Base-by-base conservation (phyloP, 23 tunicate species). In the Oikopleura dioica region DNA sequence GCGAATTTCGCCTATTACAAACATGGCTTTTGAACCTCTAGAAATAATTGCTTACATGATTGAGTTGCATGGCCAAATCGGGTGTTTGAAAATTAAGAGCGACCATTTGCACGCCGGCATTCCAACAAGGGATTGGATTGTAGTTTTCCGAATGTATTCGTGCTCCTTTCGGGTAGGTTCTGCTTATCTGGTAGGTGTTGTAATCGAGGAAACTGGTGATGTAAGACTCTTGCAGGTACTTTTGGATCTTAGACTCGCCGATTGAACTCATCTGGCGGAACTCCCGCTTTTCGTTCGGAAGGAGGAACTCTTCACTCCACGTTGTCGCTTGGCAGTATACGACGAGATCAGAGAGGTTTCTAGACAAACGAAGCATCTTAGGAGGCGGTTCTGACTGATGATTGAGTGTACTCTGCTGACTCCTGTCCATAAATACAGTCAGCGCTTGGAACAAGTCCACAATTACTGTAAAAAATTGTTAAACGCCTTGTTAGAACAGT, bases 61-160 rank as follows among this genome's bases (percentile, higher is more conserved):
- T 63, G 30, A 63, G 72, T 28, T 63, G 72, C 72, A 63, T 63
- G 29, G 30, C 72, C 33, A 63, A 63, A 63, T 63, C 72, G 29
- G 72, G 72, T 2, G 72, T 63, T 63, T 63, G 72, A 28, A 63
- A 63, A 63, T 63, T 63, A 12, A 63, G 72, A 23, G 72, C 72
- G 5, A 63, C 72, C 72, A 63, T 63, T 28, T 63, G 72, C 30
- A 23, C 16, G 30, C 72, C 72, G 2, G 32, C 72, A 63, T 63
- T 63, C 72, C 72, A 63, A 28, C 72, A 63, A 2, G 72, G 72
- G 33, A 63, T 28, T 28, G 72, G 72, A 63, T 63, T 63, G 33
- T 63, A 63, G 26, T 63, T 63, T 16, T 63, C 72, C 4, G 72
- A 63, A 63, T 63, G 30, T 16, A 63, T 2, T 63, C 72, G 72